Base-by-base conservation (phyloP, 2,113 vertebrate genomes). In the Dasyprocta punctata region DNA sequence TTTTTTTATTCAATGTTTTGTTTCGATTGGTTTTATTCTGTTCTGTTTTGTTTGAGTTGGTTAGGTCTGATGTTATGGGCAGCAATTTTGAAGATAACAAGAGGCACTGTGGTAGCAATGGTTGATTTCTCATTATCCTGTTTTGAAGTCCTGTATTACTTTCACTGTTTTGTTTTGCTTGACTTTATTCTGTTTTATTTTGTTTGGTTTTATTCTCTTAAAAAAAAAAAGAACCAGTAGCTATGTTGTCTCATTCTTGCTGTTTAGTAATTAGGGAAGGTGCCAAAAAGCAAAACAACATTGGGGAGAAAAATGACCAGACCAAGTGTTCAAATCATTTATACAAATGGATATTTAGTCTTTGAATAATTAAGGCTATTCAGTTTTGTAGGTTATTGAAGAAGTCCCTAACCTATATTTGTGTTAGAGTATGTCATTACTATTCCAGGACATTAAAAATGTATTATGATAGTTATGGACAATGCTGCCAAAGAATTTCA, bases 341-440 rank as follows among this genome's bases (percentile, higher is more conserved):
- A 75, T 96, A 69, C 85, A 82, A 95, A 86, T 38, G 24, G 47
- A 81, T 90, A 88, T 89, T 63, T 56, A 41, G 44, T 78, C 56
- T 95, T 95, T 97, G 91, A 96, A 95, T 96, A 97, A 95, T 97
- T 88, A 88, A 97, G 71, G 36, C 56, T 54, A 90, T 86, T 36
- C 88, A 87, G 47, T 69, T 69, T 81, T 96, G 60, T 60, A 85
- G 47, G 17, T 82, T 97, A 85, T 87, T 88, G 88, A 90, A 90
- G 71, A 95, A 90, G 41, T 89, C 69, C 58, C 88, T 95, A 86
- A 86, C 85, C 61, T 92, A 95, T 65, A 94, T 75, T 97, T 96
- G 81, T 84, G 85, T 92, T 95, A 81, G 28, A 92, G 5, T 30
- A 90, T 92, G 52, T 88, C 81, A 96, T 96, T 96, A 90, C 77